These are phyloP conservation scores for Linnaemya vulpina DNA, from an alignment of 2,888 invertebrate species.

Conservation along the genomic window DNA sequence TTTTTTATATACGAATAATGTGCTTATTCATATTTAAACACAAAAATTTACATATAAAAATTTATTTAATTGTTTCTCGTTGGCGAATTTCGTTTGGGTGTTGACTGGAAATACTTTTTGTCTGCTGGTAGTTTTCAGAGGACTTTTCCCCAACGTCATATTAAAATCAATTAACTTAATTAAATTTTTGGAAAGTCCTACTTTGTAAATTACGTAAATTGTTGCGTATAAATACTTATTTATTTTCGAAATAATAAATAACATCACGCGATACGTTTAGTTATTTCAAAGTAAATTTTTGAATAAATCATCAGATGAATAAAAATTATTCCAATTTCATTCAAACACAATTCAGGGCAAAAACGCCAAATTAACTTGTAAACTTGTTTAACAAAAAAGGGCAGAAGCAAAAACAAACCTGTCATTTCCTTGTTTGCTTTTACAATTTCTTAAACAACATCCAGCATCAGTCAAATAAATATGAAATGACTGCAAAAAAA, in stretches of 20 bases:
- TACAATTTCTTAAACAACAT: slow-evolving; percentile 1
- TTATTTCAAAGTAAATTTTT: neutral
- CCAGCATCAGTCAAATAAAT: slow-evolving; percentile 6
- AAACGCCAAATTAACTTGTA: slow-evolving; percentile 27
- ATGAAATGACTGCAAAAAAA: slow-evolving; percentile 30
- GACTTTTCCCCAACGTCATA: too few relatives aligned
- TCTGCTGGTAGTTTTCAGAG: too few relatives aligned
- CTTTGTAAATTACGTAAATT: too few relatives aligned
- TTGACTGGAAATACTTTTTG: too few relatives aligned
- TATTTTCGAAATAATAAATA: neutral
- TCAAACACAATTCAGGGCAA: slow-evolving; percentile 19
- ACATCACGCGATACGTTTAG: neutral
- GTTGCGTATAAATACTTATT: too few relatives aligned
- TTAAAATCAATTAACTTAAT: too few relatives aligned
- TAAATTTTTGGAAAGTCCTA: too few relatives aligned
- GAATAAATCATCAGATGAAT: neutral
- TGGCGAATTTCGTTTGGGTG: too few relatives aligned
- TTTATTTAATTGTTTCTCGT: too few relatives aligned
- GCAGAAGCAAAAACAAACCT: slow-evolving; percentile 18
- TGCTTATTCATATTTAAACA: too few relatives aligned
- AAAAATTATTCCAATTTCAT: neutral
- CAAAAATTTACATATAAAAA: too few relatives aligned
- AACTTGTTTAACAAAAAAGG: slow-evolving; percentile 41
- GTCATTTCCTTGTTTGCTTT: slow-evolving; percentile 45
- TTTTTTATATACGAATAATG: too few relatives aligned